Base-by-base conservation (phyloP, 2,113 vertebrate species). In the Mesocricetus auratus region DNA sequence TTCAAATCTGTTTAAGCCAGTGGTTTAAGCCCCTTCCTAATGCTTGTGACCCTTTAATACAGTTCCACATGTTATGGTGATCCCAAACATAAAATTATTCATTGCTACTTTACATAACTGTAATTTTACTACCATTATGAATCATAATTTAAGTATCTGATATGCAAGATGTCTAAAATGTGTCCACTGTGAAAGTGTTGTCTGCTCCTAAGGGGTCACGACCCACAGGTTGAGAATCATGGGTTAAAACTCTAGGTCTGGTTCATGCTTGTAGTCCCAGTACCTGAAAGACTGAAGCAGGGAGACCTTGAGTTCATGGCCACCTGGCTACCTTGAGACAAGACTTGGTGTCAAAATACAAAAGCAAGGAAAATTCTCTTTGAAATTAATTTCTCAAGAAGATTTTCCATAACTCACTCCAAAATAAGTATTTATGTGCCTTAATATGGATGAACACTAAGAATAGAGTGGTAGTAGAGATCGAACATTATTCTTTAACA, bases 401-500 rank as follows among this genome's bases (percentile, higher is more conserved):
- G 36, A 33, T 79, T 86, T 86, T 79, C 39, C n/a, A 29, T 6
- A 86, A 5, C 7, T 73, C 13, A 47, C 5, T 62, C n/a, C 42
- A 69, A 12, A 66, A 24, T 50, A 86, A 86, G 56, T 17, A 45
- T 17, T 58, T 78, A 31, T 47, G n/a, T 86, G 50, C 39, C 50
- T 47, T 91, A 91, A 77, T 7, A 39, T 79, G 42, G 78, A 74
- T 62, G 13, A 79, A 24, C 62, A 62, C 50, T 86, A 50, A 86
- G 69, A 86, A 19, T 8, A 39, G n/a, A 73, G 21, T 73, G 42
- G 19, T 42, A 73, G 71, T 39, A 7, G 71, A 73, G 71, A 89
- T 24, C 26, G 64, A 83, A 29, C 71, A 39, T 75, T 83, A 53
- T 56, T 90, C 87, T 90, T 5, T 82, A 94, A 75, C 82, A 89